A percentile compares a stretch with the other conserved stretches of the same genome.
These are phyloP conservation scores for Drosophila sturtevanti DNA, from an alignment of 1,140 invertebrate genomes.

Conservation along the genomic window DNA sequence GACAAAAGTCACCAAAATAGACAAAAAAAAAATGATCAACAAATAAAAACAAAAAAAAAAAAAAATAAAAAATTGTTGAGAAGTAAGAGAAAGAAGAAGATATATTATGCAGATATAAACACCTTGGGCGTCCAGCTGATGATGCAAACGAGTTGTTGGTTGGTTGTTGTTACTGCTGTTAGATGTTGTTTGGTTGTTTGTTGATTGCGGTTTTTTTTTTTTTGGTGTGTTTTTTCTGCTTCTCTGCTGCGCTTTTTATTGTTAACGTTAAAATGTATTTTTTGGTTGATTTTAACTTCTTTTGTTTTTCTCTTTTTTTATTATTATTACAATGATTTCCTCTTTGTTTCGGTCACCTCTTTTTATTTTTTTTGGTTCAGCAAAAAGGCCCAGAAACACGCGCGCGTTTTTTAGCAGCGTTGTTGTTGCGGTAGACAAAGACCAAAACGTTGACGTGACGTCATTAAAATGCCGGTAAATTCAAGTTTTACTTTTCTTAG, in stretches of 20 bases:
- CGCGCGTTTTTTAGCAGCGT: slow-evolving; percentile 11
- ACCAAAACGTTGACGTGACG: slow-evolving; percentile 61
- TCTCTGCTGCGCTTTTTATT: slow-evolving; percentile 7
- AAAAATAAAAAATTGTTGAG: not conserved
- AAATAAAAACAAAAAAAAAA: slow-evolving; percentile 34
- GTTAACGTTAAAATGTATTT: slow-evolving; percentile 53
- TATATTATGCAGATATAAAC: slow-evolving; percentile 23
- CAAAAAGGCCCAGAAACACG: slow-evolving; percentile 7
- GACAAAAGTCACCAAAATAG: slow-evolving; percentile 16
- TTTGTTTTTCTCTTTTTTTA: no score
- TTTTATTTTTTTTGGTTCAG: not conserved
- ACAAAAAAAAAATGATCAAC: slow-evolving; percentile 27
- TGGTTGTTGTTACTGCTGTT: slow-evolving; percentile 24
- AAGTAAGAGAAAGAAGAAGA: slow-evolving; percentile 7
- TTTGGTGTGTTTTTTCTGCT: not conserved
- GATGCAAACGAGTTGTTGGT: slow-evolving; percentile 18
- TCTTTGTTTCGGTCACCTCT: not conserved
- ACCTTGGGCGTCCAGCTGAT: slow-evolving; percentile 39
- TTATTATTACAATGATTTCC: not conserved
- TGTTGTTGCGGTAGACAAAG: not conserved
- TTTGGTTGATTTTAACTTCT: slow-evolving; percentile 9
- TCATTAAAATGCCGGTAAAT: slow-evolving; percentile 75
- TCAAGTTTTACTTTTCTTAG: slow-evolving; percentile 34
- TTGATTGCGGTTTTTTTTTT: slow-evolving; percentile 13
- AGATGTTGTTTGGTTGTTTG: not conserved